Conservation (phyloP, 1,140 invertebrate genomes). For the Heliconius hewitsoni region DNA sequence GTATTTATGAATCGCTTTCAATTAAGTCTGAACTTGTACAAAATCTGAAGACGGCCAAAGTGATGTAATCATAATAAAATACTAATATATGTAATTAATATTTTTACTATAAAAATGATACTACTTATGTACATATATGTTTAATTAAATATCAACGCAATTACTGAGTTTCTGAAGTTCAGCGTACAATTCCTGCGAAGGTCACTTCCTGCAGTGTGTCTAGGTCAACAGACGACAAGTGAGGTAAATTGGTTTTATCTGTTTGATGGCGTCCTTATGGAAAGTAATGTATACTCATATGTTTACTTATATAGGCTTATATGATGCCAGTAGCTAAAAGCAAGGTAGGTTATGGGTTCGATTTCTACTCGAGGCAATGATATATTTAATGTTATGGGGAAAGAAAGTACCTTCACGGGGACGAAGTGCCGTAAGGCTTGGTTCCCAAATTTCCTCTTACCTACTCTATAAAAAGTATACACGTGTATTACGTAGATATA, state of each 20-base stretch:
- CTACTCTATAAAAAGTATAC: too few species aligned
- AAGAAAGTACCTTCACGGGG: too few species aligned
- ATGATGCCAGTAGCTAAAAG: too few species aligned
- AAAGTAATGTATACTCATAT: constrained; percentile 2
- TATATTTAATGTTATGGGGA: not conserved
- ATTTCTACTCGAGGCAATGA: not conserved
- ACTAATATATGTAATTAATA: too few species aligned
- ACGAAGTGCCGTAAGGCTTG: too few species aligned
- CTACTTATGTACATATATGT: not conserved
- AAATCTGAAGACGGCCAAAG: too few species aligned
- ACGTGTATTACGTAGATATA: too few species aligned
- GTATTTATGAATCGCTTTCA: too few species aligned
- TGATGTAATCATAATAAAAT: too few species aligned
- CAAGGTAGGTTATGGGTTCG: not conserved
- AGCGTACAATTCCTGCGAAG: constrained; percentile 44
- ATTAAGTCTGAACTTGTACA: too few species aligned
- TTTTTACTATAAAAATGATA: not conserved
- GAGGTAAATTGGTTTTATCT: constrained; percentile 37
- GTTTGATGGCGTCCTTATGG: constrained; percentile 25
- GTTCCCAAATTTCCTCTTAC: too few species aligned
- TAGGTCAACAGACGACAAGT: constrained; percentile 41
- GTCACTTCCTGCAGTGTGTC: constrained; percentile 51
- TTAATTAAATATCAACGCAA: constrained; percentile 3
- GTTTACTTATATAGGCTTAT: too few species aligned
- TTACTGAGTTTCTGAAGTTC: constrained; percentile 21